These are phyloP conservation scores for Crotalus horridus DNA, from an alignment of 2,113 vertebrate genomes.

Conservation along the genomic window DNA sequence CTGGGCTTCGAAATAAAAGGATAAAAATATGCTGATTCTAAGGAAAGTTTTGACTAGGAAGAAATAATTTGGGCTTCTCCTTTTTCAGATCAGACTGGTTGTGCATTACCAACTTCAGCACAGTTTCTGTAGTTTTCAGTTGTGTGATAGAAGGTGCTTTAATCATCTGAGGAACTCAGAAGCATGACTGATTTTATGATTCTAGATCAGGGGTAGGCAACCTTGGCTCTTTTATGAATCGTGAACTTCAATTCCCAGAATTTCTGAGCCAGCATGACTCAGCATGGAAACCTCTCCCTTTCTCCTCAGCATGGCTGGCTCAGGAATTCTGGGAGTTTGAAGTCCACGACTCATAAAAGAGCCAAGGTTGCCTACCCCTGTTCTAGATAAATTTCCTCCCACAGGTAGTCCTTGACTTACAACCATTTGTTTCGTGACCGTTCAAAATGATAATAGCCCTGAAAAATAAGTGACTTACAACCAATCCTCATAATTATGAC, in stretches of 20 bases:
- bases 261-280: too few relatives aligned
- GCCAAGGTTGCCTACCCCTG: too few relatives aligned
- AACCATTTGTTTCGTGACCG: neutral
- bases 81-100: conserved; percentile 19
- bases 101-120: neutral
- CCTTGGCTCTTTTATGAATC: too few relatives aligned
- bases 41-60: conserved; percentile 34
- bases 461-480: neutral
- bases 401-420: neutral
- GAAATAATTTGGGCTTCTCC: neutral
- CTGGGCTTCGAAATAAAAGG: conserved; percentile 10
- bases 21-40: conserved; percentile 12
- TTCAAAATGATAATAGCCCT: neutral
- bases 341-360: too few relatives aligned
- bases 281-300: too few relatives aligned
- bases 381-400: neutral
- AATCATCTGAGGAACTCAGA: neutral
- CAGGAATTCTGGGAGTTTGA: too few relatives aligned
- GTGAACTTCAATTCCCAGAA: too few relatives aligned
- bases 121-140: neutral
- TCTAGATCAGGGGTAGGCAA: neutral
- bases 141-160: neutral
- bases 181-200: neutral
- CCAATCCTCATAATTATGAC: neutral
- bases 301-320: too few relatives aligned